phyloP scores from a whole-genome alignment of 2,113 vertebrate genomes.

The Taurulus bubalis region DNA sequence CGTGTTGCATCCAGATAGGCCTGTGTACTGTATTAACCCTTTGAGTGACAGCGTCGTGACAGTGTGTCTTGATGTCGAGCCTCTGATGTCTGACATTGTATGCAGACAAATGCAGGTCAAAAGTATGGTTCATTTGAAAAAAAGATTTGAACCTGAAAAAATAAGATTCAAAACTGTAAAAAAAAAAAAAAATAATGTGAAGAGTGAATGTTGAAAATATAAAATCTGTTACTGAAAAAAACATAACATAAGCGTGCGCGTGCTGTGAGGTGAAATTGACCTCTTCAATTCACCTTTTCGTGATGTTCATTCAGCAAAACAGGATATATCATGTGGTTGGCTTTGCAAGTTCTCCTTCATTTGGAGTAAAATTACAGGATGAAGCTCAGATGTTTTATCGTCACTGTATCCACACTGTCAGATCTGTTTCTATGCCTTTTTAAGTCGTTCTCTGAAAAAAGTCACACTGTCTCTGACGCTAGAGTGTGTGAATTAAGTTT shows the following conservation, averaged over 20 bases:
- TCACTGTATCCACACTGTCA: background rate
- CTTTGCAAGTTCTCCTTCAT: background rate
- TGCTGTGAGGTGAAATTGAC: constrained; percentile 17
- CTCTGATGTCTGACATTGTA: constrained; percentile 43
- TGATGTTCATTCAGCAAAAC: constrained; percentile 22
- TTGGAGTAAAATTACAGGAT: constrained; percentile 48
- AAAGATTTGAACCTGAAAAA: no score
- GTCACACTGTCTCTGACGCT: constrained; percentile 19
- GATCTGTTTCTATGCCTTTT: background rate
- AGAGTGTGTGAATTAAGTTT: constrained; percentile 6
- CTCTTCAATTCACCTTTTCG: constrained; percentile 11
- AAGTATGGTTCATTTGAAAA: no score
- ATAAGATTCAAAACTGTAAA: no score
- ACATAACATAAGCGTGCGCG: no score
- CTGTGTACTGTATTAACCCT: constrained; percentile 20
- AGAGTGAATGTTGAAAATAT: no score
- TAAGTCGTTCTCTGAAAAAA: background rate
- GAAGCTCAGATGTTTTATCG: constrained; percentile 15
- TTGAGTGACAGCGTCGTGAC: constrained; percentile 14
- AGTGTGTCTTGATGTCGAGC: constrained; percentile 30
- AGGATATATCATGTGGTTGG: constrained; percentile 18
- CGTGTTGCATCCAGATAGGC: constrained; percentile 14
- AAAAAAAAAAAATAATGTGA: no score
- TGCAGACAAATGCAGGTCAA: no score
- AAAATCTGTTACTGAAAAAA: no score